phyloP scores from a whole-genome alignment of 2,113 vertebrate species.

The Budorcas taxicolor region DNA sequence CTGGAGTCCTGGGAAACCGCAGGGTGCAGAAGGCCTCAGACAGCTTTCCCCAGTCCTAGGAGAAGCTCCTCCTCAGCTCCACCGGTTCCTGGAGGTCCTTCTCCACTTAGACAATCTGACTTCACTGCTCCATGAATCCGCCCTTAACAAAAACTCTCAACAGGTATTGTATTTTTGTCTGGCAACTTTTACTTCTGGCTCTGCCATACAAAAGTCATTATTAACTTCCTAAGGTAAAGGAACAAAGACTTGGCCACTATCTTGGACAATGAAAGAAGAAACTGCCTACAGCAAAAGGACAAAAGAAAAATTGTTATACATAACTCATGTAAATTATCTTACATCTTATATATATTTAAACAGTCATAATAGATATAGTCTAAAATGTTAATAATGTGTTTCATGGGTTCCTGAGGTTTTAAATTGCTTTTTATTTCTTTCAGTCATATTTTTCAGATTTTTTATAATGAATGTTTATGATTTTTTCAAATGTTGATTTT shows the following conservation, averaged over 20 bases:
- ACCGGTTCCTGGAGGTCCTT: neutral
- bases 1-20: neutral
- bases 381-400: neutral
- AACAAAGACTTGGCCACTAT: neutral
- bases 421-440: neutral
- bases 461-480: neutral
- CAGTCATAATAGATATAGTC: neutral
- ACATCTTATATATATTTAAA: neutral
- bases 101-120: neutral
- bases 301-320: slow-evolving; percentile 24
- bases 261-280: slow-evolving; percentile 23
- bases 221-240: slow-evolving; percentile 22
- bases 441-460: slow-evolving; percentile 23
- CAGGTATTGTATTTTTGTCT: neutral
- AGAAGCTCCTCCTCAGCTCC: neutral
- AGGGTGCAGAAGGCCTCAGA: neutral
- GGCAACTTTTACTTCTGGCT: slow-evolving; percentile 12
- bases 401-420: neutral
- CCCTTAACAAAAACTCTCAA: neutral
- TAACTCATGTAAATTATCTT: neutral
- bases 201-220: neutral
- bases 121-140: neutral
- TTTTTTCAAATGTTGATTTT: neutral
- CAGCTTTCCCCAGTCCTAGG: neutral
- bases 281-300: slow-evolving; percentile 14